Percentiles rank a stretch among this genome's conserved stretches.
Conservation (phyloP, 2,113 vertebrate genomes). For the Serinus canaria region DNA sequence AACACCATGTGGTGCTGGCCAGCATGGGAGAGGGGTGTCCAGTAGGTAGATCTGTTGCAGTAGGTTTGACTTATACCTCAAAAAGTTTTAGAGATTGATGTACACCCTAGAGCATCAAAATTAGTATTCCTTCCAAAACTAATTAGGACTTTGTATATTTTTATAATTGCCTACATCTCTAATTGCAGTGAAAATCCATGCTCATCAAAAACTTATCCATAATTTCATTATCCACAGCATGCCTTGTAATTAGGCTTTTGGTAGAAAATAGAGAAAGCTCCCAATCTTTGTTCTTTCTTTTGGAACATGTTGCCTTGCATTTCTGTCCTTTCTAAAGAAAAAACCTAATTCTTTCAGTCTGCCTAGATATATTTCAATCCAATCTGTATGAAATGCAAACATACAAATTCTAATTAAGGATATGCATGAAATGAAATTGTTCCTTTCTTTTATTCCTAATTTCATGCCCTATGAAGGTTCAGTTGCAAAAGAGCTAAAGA, state of each 20-base stretch:
- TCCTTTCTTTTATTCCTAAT: background rate
- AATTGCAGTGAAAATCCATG: background rate
- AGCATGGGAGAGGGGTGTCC: background rate
- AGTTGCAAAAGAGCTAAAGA: background rate
- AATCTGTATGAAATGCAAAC: background rate
- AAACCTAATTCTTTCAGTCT: background rate
- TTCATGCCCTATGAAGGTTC: background rate
- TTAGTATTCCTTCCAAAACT: conserved; percentile 5
- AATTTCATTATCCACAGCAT: background rate
- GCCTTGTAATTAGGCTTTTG: conserved; percentile 8
- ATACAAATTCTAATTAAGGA: background rate
- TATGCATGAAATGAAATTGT: background rate
- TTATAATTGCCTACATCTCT: background rate
- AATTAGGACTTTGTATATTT: background rate
- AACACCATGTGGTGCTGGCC: background rate
- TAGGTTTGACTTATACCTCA: background rate
- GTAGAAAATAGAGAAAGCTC: background rate
- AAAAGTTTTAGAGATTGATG: background rate
- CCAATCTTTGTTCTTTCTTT: background rate
- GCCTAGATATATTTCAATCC: background rate
- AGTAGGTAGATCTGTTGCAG: background rate
- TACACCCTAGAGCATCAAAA: background rate
- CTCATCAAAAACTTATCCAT: background rate
- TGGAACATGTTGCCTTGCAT: background rate
- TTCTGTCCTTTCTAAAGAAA: background rate